These are phyloP conservation scores for Harpagoxenus sublaevis DNA, from an alignment of 2,888 invertebrate genomes.

Conservation along the genomic window DNA sequence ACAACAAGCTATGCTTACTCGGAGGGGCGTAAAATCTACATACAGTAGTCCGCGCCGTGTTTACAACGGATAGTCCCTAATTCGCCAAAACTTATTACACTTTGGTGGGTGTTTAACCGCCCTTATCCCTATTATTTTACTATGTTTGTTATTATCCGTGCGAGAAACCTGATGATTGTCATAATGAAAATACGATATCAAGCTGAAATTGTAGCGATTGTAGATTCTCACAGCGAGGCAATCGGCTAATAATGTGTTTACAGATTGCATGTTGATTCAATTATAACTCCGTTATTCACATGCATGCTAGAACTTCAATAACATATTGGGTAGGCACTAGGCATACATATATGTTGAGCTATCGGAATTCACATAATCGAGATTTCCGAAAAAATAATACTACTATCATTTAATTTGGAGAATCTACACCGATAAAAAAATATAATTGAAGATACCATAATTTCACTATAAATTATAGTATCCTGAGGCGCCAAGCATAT, in stretches of 20 bases:
- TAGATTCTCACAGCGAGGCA: constrained; percentile 51
- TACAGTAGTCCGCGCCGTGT: constrained; percentile 56
- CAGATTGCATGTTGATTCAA: constrained; percentile 40
- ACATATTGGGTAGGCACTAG: neutral
- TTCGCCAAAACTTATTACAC: constrained; percentile 70
- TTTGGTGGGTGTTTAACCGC: constrained; percentile 62
- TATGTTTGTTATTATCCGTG: neutral
- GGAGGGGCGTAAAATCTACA: constrained; percentile 71
- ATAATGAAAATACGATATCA: constrained; percentile 58
- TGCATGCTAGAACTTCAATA: neutral
- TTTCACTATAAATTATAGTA: no score
- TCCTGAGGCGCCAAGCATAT: no score
- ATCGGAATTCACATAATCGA: neutral
- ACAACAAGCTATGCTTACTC: constrained; percentile 73
- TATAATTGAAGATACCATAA: no score
- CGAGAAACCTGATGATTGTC: constrained; percentile 12
- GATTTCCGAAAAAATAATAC: constrained; percentile 4
- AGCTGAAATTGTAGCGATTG: constrained; percentile 56
- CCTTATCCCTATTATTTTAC: constrained; percentile 31
- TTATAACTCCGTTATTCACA: neutral
- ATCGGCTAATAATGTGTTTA: constrained; percentile 65
- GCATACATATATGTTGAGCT: neutral
- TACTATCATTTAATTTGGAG: neutral
- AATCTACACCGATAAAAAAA: no score
- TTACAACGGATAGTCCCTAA: constrained; percentile 68